These are phyloP conservation scores for Brotula barbata DNA, from an alignment of 2,797 vertebrate genomes.

Conservation along the genomic window DNA sequence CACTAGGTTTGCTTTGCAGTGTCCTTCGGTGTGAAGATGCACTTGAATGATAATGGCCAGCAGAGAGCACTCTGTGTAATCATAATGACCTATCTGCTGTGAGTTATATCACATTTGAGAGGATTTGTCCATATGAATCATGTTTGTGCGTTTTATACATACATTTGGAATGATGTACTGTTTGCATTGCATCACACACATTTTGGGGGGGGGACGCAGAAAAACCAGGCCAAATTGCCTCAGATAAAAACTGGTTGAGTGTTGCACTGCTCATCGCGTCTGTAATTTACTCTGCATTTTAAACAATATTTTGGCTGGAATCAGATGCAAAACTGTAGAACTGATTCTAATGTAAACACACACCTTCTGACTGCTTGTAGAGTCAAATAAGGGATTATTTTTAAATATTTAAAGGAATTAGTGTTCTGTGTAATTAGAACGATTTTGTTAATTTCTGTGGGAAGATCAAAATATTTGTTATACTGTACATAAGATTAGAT, in stretches of 20 bases:
- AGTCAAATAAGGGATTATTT: too few relatives aligned
- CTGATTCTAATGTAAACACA: constrained; percentile 9
- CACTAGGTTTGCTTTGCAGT: constrained; percentile 50
- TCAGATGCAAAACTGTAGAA: constrained; percentile 6
- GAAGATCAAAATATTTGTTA: too few relatives aligned
- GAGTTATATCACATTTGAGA: constrained; percentile 52
- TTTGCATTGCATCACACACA: constrained; percentile 26
- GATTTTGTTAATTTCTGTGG: too few relatives aligned
- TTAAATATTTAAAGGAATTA: too few relatives aligned
- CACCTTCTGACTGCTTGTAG: too few relatives aligned
- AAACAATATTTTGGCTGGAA: constrained; percentile 2
- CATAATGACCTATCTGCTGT: constrained; percentile 63
- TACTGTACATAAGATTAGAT: too few relatives aligned
- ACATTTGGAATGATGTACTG: constrained; percentile 55
- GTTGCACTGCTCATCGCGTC: constrained; percentile 1
- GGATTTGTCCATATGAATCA: constrained; percentile 64
- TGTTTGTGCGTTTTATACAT: constrained; percentile 49
- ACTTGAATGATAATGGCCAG: constrained; percentile 75
- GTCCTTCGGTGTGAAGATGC: constrained; percentile 73
- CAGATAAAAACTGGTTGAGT: constrained; percentile 8
- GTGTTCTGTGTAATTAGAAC: too few relatives aligned
- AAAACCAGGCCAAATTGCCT: constrained; percentile 23
- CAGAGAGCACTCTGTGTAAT: constrained; percentile 70
- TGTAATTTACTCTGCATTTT: constrained; percentile 16
- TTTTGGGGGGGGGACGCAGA: constrained; percentile 11